These are phyloP conservation scores for Siniperca undulata DNA, from an alignment of 2,797 vertebrate genomes.

Conservation along the genomic window DNA sequence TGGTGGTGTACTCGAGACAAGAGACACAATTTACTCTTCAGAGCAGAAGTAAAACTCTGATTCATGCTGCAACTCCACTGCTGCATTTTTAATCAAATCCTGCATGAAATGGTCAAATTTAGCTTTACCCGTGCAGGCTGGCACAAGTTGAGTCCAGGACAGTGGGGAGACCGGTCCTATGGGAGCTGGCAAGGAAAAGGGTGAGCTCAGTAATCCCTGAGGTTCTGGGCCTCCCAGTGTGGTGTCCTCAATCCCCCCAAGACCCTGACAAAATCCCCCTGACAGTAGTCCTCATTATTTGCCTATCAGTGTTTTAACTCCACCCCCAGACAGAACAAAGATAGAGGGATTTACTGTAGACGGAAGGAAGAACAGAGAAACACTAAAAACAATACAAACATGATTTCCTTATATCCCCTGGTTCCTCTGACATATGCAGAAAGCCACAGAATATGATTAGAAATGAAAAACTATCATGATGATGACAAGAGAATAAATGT, in stretches of 20 bases:
- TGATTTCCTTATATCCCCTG: not conserved
- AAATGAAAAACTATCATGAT: not conserved
- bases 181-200: slow-evolving; percentile 33
- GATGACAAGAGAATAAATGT: not conserved
- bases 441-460: not conserved
- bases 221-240: slow-evolving; percentile 61
- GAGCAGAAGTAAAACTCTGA: slow-evolving; percentile 7
- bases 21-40: slow-evolving; percentile 2
- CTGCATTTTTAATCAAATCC: slow-evolving; percentile 39
- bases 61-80: not conserved
- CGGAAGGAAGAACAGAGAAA: slow-evolving; percentile 21
- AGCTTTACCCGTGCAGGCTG: not conserved
- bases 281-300: slow-evolving; percentile 68
- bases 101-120: slow-evolving; percentile 38
- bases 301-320: slow-evolving; percentile 61
- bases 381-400: slow-evolving; percentile 20
- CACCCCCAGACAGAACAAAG: slow-evolving; percentile 46
- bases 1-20: not conserved
- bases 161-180: slow-evolving; percentile 28
- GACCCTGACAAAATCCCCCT: slow-evolving; percentile 60
- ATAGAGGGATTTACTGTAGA: slow-evolving; percentile 43
- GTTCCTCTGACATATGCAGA: not conserved
- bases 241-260: slow-evolving; percentile 67
- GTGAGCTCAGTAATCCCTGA: slow-evolving; percentile 70
- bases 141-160: slow-evolving; percentile 15